A percentile compares a stretch with the other conserved stretches of the same genome.
phyloP scores from a whole-genome alignment of 2,113 vertebrate species.

The Dendropsophus ebraccatus region DNA sequence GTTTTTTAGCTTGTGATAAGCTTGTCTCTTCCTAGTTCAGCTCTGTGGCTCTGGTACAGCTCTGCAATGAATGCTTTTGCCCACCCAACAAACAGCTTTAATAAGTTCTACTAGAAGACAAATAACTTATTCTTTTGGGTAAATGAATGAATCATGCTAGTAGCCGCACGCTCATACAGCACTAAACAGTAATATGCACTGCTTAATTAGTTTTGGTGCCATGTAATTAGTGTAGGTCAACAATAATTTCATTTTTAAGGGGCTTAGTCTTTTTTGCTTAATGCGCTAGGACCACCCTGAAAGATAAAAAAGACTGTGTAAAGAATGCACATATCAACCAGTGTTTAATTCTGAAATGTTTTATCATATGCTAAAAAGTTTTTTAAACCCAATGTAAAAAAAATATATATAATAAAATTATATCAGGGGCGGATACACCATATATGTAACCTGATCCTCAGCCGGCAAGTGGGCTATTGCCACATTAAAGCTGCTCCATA shows the following conservation, averaged over 20 bases:
- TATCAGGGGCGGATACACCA: neutral
- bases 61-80: conserved; percentile 78
- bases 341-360: neutral
- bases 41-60: conserved; percentile 76
- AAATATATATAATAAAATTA: neutral
- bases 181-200: conserved; percentile 76
- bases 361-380: neutral
- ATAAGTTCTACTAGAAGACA: conserved; percentile 75
- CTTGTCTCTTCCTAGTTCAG: conserved; percentile 77
- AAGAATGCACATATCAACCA: conserved; percentile 69
- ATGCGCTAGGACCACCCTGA: conserved; percentile 82
- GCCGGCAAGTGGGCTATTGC: too few relatives aligned
- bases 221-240: conserved; percentile 83
- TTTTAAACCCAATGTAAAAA: neutral
- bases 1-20: conserved; percentile 81
- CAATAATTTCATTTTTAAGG: conserved; percentile 90
- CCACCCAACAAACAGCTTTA: conserved; percentile 77
- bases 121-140: conserved; percentile 83
- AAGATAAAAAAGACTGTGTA: conserved; percentile 71
- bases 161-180: conserved; percentile 73
- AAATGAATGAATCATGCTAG: conserved; percentile 77
- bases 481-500: too few relatives aligned
- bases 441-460: too few relatives aligned
- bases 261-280: conserved; percentile 74
- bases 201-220: conserved; percentile 82